Base-by-base conservation (phyloP, 2,113 vertebrate species). In the Fulmarus glacialis region DNA sequence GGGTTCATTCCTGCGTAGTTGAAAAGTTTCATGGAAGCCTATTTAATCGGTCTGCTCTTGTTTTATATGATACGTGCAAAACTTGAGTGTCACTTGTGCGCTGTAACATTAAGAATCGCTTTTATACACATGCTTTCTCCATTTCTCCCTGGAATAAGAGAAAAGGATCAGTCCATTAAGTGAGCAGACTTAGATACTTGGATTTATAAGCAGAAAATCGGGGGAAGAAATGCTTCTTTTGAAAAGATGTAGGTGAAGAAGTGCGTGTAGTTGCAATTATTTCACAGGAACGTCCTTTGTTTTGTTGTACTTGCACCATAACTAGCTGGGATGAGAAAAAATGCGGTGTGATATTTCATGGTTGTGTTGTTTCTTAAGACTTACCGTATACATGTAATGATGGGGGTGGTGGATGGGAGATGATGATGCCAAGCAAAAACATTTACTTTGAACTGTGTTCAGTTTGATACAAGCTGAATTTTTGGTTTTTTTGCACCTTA, bases 351-450 rank as follows among this genome's bases (percentile, higher is more conserved):
- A 2, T 82, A 11, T 42, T 93, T 82, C 42, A 3, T 60, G 48
- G 83, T 59, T 85, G 4, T 67, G 21, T 60, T 58, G 47, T 92
- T 85, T 74, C 68, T 60, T 32, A 55, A 68, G 43, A 29, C 4
- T 72, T 34, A 10, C 19, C 3, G 0, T 55, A 5, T 40, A 19
- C 2, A 0, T 24, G 36, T 53, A 58, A 15, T 4, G 20, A 0
- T 12, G 18, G 7, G 21, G 21, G 10, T 42, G 53, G 48, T 38
- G 36, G 27, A 10, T 62, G 26, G 13, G 42, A 78, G 24, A 19
- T 14, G 19, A 14, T 20, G 45, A 16, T 63, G 67, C 79, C 55
- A 20, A 71, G 83, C 15, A 47, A 38, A 70, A 80, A 30, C 55
- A 59, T 88, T 90, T 90, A 24, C 64, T 74, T 72, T 14, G 70